Conservation (phyloP, 2,113 vertebrate species). For the Corythornis cristatus region DNA sequence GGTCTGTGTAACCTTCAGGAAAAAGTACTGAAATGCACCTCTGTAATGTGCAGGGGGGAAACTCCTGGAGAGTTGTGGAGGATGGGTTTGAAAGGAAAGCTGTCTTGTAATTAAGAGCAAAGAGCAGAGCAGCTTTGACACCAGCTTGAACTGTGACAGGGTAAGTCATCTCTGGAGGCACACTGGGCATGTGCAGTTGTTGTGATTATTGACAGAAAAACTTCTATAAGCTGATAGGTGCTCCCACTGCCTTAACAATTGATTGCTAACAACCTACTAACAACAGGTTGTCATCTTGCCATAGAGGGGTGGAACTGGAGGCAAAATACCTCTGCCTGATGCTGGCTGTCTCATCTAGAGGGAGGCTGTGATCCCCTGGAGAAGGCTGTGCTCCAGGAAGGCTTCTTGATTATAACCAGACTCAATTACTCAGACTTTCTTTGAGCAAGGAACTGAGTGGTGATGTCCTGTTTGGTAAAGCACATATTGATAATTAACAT, state of each 20-base stretch:
- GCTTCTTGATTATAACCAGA: background rate
- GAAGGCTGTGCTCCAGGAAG: background rate
- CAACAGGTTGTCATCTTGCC: background rate
- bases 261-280: background rate
- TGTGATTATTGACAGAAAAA: background rate
- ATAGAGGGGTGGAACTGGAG: background rate
- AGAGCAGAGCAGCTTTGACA: background rate
- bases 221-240: background rate
- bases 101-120: background rate
- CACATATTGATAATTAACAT: background rate
- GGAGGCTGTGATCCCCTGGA: background rate
- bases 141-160: background rate
- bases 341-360: background rate
- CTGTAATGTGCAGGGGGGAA: background rate
- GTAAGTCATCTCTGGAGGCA: background rate
- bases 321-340: background rate
- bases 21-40: background rate
- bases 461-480: background rate
- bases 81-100: background rate
- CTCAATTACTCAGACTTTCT: background rate
- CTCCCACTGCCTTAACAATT: background rate
- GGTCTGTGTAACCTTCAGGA: background rate
- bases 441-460: background rate
- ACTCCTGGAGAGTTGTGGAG: background rate
- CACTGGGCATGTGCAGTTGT: background rate